A percentile compares a stretch with the other conserved stretches of the same genome.
Evolutionary conservation across 2,888 invertebrate genomes (phyloP).

Genomic region (Gari tellinella): DNA sequence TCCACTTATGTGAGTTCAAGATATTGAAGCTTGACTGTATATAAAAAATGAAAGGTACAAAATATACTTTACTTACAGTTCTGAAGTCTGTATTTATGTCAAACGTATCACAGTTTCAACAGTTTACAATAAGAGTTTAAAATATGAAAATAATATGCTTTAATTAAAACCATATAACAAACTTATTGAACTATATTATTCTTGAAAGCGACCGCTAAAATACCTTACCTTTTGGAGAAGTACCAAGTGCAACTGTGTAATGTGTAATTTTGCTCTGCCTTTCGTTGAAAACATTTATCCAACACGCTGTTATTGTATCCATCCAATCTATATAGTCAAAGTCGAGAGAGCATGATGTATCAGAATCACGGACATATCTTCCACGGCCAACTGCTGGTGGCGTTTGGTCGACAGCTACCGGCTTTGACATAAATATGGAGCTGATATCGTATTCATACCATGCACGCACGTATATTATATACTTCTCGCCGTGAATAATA

Average conservation of each 20-base stretch:
- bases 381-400: constrained; percentile 52
- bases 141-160: too few species aligned
- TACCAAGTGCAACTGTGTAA: constrained; percentile 50
- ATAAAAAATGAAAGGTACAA: too few species aligned
- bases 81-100: too few species aligned
- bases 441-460: constrained; percentile 51
- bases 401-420: constrained; percentile 56
- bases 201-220: too few species aligned
- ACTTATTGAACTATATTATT: too few species aligned
- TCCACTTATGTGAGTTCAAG: too few species aligned
- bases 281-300: constrained; percentile 60
- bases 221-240: constrained; percentile 46
- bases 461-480: constrained; percentile 53
- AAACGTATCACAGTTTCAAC: too few species aligned
- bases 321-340: constrained; percentile 54
- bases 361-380: constrained; percentile 49
- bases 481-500: constrained; percentile 31
- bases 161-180: too few species aligned
- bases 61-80: too few species aligned
- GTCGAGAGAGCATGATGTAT: constrained; percentile 44
- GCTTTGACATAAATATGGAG: constrained; percentile 34
- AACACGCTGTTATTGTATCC: constrained; percentile 55
- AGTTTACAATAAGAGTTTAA: too few species aligned
- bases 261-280: constrained; percentile 37
- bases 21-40: too few species aligned